phyloP scores from a whole-genome alignment of 2,113 vertebrate species.

The Pterocles orientalis region DNA sequence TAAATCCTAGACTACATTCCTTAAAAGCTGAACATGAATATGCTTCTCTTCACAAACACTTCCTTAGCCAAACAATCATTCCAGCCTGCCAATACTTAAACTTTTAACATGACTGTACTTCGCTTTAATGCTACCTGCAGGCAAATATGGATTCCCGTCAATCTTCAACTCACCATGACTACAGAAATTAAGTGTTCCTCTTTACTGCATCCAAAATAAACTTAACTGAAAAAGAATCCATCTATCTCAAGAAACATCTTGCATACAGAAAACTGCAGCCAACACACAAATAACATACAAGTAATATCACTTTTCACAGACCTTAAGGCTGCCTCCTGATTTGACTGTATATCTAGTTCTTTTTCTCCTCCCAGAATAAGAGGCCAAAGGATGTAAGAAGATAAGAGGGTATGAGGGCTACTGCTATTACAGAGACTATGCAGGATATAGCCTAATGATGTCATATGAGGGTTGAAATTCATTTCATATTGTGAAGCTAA shows the following conservation, averaged over 20 bases:
- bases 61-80: background rate
- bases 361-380: background rate
- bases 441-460: background rate
- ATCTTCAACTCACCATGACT: background rate
- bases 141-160: conserved; percentile 18
- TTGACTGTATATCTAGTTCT: background rate
- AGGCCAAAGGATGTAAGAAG: background rate
- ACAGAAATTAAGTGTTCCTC: background rate
- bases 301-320: background rate
- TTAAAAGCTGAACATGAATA: background rate
- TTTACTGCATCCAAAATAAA: conserved; percentile 20
- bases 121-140: conserved; percentile 32
- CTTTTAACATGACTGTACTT: conserved; percentile 63
- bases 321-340: background rate
- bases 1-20: background rate
- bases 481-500: background rate
- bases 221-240: background rate
- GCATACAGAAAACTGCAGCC: background rate
- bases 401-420: background rate
- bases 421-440: background rate
- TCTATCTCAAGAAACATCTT: conserved; percentile 10
- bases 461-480: background rate
- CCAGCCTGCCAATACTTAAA: background rate
- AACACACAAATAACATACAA: background rate
- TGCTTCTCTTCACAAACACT: background rate